Evolutionary conservation across 1,140 invertebrate genomes (phyloP).

Genomic region (Trigoniulus corallinus): DNA sequence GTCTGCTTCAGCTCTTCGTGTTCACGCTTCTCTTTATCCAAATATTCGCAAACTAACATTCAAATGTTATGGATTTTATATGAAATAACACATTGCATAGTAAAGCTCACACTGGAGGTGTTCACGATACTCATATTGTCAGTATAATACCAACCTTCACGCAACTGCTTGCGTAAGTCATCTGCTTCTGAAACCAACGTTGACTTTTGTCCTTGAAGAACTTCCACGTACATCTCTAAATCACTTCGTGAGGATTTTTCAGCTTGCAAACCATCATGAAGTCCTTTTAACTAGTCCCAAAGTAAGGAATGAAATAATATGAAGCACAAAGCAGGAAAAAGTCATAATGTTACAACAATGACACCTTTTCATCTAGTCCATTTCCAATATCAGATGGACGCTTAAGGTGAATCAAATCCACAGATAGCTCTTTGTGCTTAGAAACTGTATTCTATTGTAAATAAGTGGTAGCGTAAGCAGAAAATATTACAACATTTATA

Average conservation of each 20-base stretch:
- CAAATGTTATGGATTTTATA: too few species aligned
- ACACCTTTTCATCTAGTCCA: too few species aligned
- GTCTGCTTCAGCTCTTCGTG: slow-evolving; percentile 31
- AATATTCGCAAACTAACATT: slow-evolving; percentile 24
- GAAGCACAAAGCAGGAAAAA: not conserved
- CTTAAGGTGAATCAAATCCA: too few species aligned
- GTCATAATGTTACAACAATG: slow-evolving; percentile 1
- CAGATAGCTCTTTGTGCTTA: too few species aligned
- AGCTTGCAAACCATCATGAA: slow-evolving; percentile 21
- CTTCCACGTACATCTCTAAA: slow-evolving; percentile 36
- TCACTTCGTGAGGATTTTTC: slow-evolving; percentile 28
- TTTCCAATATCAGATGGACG: too few species aligned
- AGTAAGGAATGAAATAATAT: not conserved
- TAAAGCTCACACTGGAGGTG: too few species aligned
- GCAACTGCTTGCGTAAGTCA: slow-evolving; percentile 24
- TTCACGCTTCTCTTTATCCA: slow-evolving; percentile 29
- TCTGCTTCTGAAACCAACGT: slow-evolving; percentile 32
- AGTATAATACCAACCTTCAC: slow-evolving; percentile 25
- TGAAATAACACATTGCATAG: too few species aligned
- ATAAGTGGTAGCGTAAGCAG: too few species aligned
- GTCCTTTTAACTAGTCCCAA: slow-evolving; percentile 17
- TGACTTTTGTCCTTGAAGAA: slow-evolving; percentile 34
- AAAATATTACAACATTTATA: too few species aligned
- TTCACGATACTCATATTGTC: too few species aligned
- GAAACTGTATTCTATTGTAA: too few species aligned